Evolutionary conservation across 2,113 vertebrate species (phyloP).

Genomic region (Indicator maculatus): DNA sequence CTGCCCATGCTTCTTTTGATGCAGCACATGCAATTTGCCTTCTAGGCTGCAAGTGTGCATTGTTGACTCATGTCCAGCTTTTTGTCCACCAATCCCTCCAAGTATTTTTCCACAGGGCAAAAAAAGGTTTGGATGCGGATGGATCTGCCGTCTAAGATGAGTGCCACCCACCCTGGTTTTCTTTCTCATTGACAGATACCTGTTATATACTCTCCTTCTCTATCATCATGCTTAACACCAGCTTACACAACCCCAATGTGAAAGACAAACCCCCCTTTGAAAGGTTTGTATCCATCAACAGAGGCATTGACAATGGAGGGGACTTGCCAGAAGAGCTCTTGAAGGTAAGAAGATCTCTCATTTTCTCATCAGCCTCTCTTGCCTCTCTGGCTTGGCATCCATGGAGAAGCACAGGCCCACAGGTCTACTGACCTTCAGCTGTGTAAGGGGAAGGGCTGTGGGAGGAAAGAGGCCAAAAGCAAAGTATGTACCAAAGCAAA

Average conservation of each 20-base stretch:
- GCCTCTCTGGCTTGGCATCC: not conserved
- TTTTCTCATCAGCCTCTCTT: not conserved
- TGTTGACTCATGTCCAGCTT: no score
- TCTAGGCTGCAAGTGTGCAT: no score
- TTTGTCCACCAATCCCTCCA: no score
- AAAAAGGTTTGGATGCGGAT: not conserved
- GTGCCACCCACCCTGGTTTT: not conserved
- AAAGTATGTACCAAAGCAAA: not conserved
- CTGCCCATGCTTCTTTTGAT: no score
- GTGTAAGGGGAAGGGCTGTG: not conserved
- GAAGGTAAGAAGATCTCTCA: conserved; percentile 75
- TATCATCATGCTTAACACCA: conserved; percentile 97
- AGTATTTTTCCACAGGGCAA: no score
- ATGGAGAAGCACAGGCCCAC: not conserved
- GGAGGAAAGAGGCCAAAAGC: not conserved
- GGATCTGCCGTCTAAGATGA: not conserved
- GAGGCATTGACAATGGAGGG: conserved; percentile 88
- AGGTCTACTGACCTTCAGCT: not conserved
- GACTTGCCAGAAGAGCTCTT: conserved; percentile 88
- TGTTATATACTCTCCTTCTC: conserved; percentile 97
- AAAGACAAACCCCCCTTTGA: conserved; percentile 91
- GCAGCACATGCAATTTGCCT: no score
- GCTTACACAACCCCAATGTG: conserved; percentile 95
- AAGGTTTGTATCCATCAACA: conserved; percentile 92
- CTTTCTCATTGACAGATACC: conserved; percentile 81